Conservation (phyloP, 2,888 invertebrate species). For the Yponomeuta plumbellus region DNA sequence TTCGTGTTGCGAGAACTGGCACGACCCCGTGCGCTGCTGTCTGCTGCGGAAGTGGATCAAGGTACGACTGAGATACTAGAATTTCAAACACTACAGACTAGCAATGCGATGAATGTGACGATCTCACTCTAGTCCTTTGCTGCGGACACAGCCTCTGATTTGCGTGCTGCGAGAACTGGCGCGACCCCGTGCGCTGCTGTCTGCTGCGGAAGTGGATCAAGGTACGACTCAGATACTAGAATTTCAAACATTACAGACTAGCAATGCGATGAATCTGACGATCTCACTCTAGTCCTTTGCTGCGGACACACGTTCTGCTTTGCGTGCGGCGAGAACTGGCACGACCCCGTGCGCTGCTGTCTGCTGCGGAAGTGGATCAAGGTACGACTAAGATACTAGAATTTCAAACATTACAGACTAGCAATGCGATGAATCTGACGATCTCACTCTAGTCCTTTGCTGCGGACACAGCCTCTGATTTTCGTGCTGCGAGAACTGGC, state of each 20-base stretch:
- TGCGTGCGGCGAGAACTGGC: conserved; percentile 97
- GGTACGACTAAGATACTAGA: conserved; percentile 38
- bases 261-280: conserved; percentile 96
- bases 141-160: conserved; percentile 97
- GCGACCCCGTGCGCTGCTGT: conserved; percentile 97
- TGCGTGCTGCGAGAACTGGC: conserved; percentile 97
- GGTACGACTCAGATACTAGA: conserved; percentile 37
- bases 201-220: conserved; percentile 97
- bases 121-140: conserved; percentile 92
- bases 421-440: conserved; percentile 96
- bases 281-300: conserved; percentile 92
- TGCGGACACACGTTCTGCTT: conserved; percentile 97
- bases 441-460: conserved; percentile 91
- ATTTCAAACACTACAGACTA: no score
- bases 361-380: conserved; percentile 97
- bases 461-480: conserved; percentile 97
- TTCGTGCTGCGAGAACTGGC: conserved; percentile 97
- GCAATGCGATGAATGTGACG: conserved; percentile 96
- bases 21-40: conserved; percentile 97
- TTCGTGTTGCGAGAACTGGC: conserved; percentile 97
- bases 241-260: no score
- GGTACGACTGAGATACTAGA: conserved; percentile 37
- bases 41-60: conserved; percentile 97
- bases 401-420: no score
- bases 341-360: conserved; percentile 97